A percentile compares a stretch with the other conserved stretches of the same genome.
Evolutionary conservation across 2,797 vertebrate genomes (phyloP).

Genomic region (Gambusia yucatana): DNA sequence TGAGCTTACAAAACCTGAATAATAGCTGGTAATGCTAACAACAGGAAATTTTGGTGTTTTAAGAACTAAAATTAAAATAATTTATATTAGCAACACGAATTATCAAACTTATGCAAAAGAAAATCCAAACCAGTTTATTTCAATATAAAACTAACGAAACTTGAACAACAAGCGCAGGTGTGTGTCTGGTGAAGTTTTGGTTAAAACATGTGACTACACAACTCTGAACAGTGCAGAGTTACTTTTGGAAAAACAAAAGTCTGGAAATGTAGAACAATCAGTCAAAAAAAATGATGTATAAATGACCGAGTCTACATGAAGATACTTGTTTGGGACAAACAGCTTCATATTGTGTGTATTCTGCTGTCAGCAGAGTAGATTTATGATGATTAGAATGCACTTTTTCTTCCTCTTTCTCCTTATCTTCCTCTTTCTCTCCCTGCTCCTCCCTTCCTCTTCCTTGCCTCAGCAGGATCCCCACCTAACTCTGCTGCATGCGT

Average conservation of each 20-base stretch:
- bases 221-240: background rate
- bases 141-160: too few relatives aligned
- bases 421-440: conserved; percentile 49
- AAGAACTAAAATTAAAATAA: too few relatives aligned
- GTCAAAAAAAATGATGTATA: background rate
- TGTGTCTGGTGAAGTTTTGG: too few relatives aligned
- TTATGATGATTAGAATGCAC: conserved; percentile 51
- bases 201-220: too few relatives aligned
- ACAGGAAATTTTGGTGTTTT: too few relatives aligned
- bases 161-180: too few relatives aligned
- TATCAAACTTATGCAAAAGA: too few relatives aligned
- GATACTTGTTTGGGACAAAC: conserved; percentile 8
- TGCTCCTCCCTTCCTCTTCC: conserved; percentile 60
- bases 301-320: background rate
- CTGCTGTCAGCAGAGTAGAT: conserved; percentile 45
- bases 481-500: conserved; percentile 17
- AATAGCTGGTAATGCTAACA: background rate
- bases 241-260: background rate
- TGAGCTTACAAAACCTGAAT: background rate
- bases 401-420: conserved; percentile 61
- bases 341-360: conserved; percentile 8
- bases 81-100: too few relatives aligned
- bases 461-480: conserved; percentile 46
- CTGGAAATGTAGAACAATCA: background rate
- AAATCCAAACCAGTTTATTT: too few relatives aligned